Conservation (phyloP, 1,140 invertebrate species). For the Musca vetustissima region DNA sequence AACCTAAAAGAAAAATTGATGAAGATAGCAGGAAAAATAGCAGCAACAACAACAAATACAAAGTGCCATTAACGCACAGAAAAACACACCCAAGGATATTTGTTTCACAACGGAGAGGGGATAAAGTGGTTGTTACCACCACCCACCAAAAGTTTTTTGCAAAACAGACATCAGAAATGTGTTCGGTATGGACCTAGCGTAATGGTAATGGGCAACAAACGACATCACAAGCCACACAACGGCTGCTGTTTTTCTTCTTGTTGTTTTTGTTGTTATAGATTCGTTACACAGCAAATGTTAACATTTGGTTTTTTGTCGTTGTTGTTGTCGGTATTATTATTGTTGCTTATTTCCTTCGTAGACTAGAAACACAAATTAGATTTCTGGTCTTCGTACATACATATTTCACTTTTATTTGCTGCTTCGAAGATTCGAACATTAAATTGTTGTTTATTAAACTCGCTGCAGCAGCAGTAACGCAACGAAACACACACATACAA, state of each 20-base stretch:
- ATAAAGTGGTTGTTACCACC: neutral
- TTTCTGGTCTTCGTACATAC: no score
- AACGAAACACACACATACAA: no score
- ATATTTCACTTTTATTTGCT: no score
- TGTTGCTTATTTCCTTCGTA: no score
- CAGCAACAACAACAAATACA: no score
- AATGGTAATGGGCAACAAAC: conserved; percentile 12
- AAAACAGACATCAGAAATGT: no score
- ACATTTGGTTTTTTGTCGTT: conserved; percentile 2
- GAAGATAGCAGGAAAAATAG: no score
- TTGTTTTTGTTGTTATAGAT: neutral
- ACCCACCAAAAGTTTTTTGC: no score
- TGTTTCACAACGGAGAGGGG: neutral
- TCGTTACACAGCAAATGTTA: conserved; percentile 16
- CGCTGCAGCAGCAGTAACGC: neutral
- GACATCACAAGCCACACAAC: neutral
- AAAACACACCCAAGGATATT: neutral
- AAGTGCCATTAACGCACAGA: neutral
- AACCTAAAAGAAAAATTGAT: conserved; percentile 3
- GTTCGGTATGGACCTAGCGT: no score
- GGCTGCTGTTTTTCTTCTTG: neutral
- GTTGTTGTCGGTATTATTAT: no score
- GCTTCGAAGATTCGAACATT: neutral
- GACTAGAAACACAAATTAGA: no score
- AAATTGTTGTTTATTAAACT: neutral